Conservation (phyloP, 2,113 vertebrate species). For the Scolopax mira region DNA sequence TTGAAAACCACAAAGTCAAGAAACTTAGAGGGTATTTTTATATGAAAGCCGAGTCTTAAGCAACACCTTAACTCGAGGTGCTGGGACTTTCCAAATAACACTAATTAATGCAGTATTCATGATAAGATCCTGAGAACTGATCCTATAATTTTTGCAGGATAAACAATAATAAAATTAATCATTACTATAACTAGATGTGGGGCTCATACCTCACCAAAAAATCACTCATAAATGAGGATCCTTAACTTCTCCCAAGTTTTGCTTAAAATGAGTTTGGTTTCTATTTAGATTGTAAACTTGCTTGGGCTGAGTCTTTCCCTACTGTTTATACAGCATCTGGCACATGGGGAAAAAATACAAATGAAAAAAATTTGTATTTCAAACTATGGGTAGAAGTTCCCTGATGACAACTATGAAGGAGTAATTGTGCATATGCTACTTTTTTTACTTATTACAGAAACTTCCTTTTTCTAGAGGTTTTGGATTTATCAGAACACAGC, state of each 20-base stretch:
- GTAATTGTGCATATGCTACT: neutral
- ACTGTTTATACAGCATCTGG: neutral
- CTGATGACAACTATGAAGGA: neutral
- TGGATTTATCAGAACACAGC: neutral
- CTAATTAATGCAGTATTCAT: neutral
- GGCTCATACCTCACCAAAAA: neutral
- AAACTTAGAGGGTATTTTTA: neutral
- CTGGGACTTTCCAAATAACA: slow-evolving; percentile 32
- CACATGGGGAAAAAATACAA: neutral
- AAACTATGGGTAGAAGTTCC: neutral
- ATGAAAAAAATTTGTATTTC: neutral
- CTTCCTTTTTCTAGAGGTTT: neutral
- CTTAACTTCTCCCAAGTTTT: neutral
- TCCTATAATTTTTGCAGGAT: neutral
- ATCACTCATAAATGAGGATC: neutral
- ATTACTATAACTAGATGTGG: neutral
- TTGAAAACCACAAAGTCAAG: neutral
- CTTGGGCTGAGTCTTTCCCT: neutral
- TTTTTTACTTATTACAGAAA: neutral
- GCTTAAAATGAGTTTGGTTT: neutral
- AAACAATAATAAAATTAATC: slow-evolving; percentile 8
- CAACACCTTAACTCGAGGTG: neutral
- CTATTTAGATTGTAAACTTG: neutral
- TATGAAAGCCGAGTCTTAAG: neutral
- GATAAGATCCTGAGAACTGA: neutral